Base-by-base conservation (phyloP, 2,113 vertebrate species). In the Semnornis frantzii region DNA sequence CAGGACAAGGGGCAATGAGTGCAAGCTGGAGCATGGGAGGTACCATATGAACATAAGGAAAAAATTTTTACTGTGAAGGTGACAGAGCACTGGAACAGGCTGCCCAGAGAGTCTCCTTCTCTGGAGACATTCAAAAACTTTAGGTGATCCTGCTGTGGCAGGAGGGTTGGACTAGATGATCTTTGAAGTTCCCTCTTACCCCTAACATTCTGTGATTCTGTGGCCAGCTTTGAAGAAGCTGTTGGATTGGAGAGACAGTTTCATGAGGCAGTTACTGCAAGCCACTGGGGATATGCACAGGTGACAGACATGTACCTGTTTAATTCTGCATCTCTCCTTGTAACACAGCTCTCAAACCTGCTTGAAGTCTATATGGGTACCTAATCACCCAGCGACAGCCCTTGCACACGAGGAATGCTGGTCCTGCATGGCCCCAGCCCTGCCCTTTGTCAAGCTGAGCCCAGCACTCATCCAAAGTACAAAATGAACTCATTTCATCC, bases 301-400 rank as follows among this genome's bases (percentile, higher is more conserved):
- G 16, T 34, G 23, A 64, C 62, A 85, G 16, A 14, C 6, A 3
- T 2, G 2, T 20, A 15, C 9, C 52, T 57, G 15, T 27, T 69
- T 33, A 75, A 31, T 48, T 33, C 37, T 27, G 12, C 9, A 9
- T 48, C 66, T 60, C 34, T 65, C 66, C n/a, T 79, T 76, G 34
- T 9, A 60, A 58, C 4, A 12, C 33, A 64, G 14, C 12, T 69
- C 76, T 39, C 27, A 77, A 57, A 74, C 16, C 27, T 59, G 39
- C 16, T 16, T 30, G 21, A 76, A 77, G 34, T 8, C n/a, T 19
- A 2, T 0, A 0, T 1, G 44, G 5, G 4, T 10, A 34, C 64
- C 39, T 3, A 73, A 55, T 3, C 4, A 8, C 8, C 7, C 27
- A 19, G 33, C 7, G 3, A 15, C 23, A 66, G 19, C 19, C 23